Evolutionary conservation across 2,888 invertebrate species (phyloP).

Genomic region (Conomelus anceps): DNA sequence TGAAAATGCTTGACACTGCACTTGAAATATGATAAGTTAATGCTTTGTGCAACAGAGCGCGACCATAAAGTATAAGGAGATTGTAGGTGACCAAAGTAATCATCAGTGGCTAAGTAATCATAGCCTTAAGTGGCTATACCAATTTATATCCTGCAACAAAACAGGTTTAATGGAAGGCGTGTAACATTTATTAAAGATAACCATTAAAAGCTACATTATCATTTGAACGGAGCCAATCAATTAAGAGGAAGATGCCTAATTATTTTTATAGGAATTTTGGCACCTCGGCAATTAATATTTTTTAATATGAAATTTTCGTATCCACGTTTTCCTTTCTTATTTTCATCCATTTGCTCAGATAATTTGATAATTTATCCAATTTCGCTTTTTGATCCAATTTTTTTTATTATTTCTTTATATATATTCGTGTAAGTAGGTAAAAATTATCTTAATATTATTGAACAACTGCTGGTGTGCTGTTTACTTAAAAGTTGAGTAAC

Average conservation of each 20-base stretch:
- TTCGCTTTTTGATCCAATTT: too few species aligned
- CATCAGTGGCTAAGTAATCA: background rate
- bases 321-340: too few species aligned
- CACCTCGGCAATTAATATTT: too few species aligned
- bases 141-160: background rate
- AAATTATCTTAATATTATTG: too few species aligned
- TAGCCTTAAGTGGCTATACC: background rate
- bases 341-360: background rate
- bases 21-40: background rate
- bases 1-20: background rate
- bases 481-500: too few species aligned
- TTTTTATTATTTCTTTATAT: too few species aligned
- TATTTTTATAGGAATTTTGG: too few species aligned
- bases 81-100: background rate
- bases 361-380: background rate
- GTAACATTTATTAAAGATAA: background rate
- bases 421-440: too few species aligned
- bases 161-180: background rate
- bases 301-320: too few species aligned
- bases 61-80: background rate
- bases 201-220: background rate
- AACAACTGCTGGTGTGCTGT: too few species aligned
- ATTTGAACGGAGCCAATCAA: background rate
- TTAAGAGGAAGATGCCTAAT: background rate
- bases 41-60: background rate